phyloP scores from a whole-genome alignment of 2,888 invertebrate genomes.

The Notodonta ziczac region DNA sequence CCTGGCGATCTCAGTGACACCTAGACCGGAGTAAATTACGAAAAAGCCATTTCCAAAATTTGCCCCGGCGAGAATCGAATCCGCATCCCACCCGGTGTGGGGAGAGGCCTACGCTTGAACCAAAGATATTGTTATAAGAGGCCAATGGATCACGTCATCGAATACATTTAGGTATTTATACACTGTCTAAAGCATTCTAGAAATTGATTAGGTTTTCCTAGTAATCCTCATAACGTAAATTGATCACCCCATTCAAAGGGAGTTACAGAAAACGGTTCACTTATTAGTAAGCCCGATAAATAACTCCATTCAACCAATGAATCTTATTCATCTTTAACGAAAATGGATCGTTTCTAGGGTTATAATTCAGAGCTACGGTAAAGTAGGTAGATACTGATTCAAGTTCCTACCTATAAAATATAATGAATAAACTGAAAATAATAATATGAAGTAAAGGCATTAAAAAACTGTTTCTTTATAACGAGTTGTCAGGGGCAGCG shows the following conservation, averaged over 20 bases:
- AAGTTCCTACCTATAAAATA: neutral
- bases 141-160: too few species aligned
- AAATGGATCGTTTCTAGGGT: neutral
- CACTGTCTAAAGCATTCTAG: too few species aligned
- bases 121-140: too few species aligned
- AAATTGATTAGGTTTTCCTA: too few species aligned
- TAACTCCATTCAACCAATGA: neutral
- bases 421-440: neutral
- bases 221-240: too few species aligned
- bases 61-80: too few species aligned
- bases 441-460: neutral
- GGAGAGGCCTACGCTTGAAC: too few species aligned
- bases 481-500: slow-evolving; percentile 32
- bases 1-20: too few species aligned
- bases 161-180: too few species aligned
- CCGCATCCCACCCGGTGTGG: too few species aligned
- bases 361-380: neutral
- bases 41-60: too few species aligned
- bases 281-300: neutral
- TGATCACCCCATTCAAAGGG: neutral
- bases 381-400: neutral
- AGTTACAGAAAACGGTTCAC: neutral
- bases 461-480: slow-evolving; percentile 15
- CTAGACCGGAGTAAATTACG: too few species aligned
- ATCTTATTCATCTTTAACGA: neutral